phyloP scores from a whole-genome alignment of 1,140 invertebrate species.

The Temnothorax curvispinosus region DNA sequence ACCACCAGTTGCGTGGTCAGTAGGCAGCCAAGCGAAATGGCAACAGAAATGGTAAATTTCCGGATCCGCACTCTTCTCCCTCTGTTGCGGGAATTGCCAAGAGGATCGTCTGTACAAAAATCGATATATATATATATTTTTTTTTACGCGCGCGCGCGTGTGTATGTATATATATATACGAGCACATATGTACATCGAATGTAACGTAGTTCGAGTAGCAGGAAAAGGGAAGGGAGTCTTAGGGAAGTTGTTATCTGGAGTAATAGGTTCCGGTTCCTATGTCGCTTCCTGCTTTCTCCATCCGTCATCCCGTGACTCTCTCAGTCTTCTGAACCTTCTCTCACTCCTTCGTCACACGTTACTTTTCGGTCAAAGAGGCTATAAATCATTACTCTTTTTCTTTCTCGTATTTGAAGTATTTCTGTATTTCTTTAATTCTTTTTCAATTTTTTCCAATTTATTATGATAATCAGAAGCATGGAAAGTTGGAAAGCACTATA shows the following conservation, averaged over 20 bases:
- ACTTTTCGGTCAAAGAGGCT: conserved; percentile 43
- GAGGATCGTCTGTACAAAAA: conserved; percentile 45
- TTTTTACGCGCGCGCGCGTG: too few species aligned
- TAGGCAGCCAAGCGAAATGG: conserved; percentile 63
- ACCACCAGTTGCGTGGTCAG: conserved; percentile 72
- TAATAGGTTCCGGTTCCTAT: conserved; percentile 80
- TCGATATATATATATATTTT: neutral
- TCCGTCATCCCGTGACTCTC: conserved; percentile 72
- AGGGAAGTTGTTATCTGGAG: conserved; percentile 79
- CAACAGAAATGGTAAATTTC: conserved; percentile 76
- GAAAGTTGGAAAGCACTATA: neutral
- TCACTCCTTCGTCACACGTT: conserved; percentile 20
- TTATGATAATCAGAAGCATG: conserved; percentile 24
- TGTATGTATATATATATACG: neutral
- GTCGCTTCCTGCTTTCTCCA: conserved; percentile 76
- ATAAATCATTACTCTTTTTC: conserved; percentile 17
- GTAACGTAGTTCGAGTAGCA: conserved; percentile 38
- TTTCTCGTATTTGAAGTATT: conserved; percentile 4
- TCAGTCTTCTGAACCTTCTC: conserved; percentile 29
- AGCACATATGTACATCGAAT: conserved; percentile 31
- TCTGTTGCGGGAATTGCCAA: conserved; percentile 11
- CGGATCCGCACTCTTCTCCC: conserved; percentile 50
- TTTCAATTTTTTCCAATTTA: conserved; percentile 25
- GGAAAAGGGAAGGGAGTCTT: conserved; percentile 72
- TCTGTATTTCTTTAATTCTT: neutral